Conservation (phyloP, 2,797 vertebrate species). For the Euthynnus affinis region DNA sequence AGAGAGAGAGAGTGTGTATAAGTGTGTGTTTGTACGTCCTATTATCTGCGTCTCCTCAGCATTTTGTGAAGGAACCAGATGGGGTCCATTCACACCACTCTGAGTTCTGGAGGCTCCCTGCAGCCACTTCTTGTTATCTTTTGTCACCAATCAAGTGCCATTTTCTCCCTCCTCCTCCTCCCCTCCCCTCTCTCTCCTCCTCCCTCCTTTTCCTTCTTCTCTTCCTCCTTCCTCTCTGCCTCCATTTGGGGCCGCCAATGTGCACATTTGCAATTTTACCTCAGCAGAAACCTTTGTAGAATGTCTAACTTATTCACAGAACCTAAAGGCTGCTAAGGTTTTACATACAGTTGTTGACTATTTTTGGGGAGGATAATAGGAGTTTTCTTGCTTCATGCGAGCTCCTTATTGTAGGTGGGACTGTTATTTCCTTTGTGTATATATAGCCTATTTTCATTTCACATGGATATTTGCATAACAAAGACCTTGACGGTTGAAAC, state of each 20-base stretch:
- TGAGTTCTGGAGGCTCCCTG: slow-evolving; percentile 88
- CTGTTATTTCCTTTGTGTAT: neutral
- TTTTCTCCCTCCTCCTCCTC: slow-evolving; percentile 64
- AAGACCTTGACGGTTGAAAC: neutral
- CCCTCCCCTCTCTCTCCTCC: slow-evolving; percentile 2
- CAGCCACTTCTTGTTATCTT: slow-evolving; percentile 90
- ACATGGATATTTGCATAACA: neutral
- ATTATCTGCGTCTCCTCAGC: slow-evolving; percentile 79
- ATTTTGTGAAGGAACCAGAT: slow-evolving; percentile 87
- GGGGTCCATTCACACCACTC: slow-evolving; percentile 90
- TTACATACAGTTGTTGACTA: neutral
- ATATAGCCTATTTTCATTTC: neutral
- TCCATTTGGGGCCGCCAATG: slow-evolving; percentile 49
- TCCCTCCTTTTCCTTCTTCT: slow-evolving; percentile 35
- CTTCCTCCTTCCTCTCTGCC: slow-evolving; percentile 31
- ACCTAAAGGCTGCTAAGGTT: neutral
- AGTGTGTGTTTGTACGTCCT: slow-evolving; percentile 61
- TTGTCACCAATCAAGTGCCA: slow-evolving; percentile 90
- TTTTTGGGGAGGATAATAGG: neutral
- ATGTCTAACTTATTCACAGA: neutral
- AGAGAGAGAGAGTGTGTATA: slow-evolving; percentile 27
- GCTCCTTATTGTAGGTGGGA: neutral
- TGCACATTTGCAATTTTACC: slow-evolving; percentile 40
- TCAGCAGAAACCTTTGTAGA: neutral
- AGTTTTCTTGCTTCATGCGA: neutral